A percentile compares a stretch with the other conserved stretches of the same genome.
Evolutionary conservation across 1,140 invertebrate genomes (phyloP).

Genomic region (Maniola jurtina): DNA sequence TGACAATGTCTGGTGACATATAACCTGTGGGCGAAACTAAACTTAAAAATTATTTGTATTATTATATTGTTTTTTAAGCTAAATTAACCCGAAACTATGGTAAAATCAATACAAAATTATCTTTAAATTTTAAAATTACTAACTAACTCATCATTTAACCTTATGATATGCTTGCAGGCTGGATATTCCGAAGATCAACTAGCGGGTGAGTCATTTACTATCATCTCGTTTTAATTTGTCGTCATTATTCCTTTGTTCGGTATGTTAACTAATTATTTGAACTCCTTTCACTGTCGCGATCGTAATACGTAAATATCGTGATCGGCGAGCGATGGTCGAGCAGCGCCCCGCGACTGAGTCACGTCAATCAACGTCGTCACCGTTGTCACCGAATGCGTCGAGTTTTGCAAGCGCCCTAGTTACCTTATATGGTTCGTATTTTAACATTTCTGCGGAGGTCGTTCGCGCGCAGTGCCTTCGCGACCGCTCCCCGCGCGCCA

Average conservation of each 20-base stretch:
- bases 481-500: constrained; percentile 49
- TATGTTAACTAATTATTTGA: neutral
- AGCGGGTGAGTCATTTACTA: constrained; percentile 86
- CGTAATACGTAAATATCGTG: constrained; percentile 3
- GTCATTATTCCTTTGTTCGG: constrained; percentile 6
- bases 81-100: neutral
- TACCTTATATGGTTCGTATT: constrained; percentile 77
- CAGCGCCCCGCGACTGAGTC: constrained; percentile 45
- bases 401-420: constrained; percentile 74
- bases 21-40: too few relatives aligned
- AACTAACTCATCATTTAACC: constrained; percentile 3
- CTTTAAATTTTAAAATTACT: neutral
- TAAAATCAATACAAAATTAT: neutral
- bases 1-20: too few relatives aligned
- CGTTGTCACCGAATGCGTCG: constrained; percentile 59
- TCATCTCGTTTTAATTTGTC: neutral
- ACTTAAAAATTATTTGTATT: too few relatives aligned
- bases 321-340: constrained; percentile 2
- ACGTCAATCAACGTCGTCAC: constrained; percentile 71
- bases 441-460: constrained; percentile 58
- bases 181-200: constrained; percentile 94
- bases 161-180: constrained; percentile 83
- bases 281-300: neutral
- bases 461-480: constrained; percentile 41
- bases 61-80: too few relatives aligned